Conservation (phyloP, 2,113 vertebrate genomes). For the Aptenodytes patagonicus region DNA sequence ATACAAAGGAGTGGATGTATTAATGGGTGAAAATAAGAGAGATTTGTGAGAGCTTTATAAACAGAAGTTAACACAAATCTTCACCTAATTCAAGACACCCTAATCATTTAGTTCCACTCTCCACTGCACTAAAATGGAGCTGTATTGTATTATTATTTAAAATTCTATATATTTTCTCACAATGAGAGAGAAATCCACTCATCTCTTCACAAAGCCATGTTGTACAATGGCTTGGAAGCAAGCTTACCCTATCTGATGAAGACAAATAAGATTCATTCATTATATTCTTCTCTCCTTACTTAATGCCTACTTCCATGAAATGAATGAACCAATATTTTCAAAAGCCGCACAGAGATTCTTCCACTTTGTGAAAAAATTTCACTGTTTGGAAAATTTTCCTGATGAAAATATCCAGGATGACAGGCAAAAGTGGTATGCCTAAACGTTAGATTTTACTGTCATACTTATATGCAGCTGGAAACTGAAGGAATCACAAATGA, state of each 20-base stretch:
- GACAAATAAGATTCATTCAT: neutral
- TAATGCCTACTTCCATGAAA: neutral
- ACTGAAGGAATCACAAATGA: neutral
- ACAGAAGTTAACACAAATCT: neutral
- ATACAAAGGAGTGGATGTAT: neutral
- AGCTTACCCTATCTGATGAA: neutral
- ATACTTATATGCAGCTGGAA: neutral
- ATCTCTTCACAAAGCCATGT: neutral
- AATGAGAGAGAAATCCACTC: neutral
- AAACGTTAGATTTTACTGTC: neutral
- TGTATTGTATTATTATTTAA: neutral
- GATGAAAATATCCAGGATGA: neutral
- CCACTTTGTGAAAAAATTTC: neutral
- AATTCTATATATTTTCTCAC: neutral
- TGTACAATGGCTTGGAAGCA: neutral
- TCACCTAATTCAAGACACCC: neutral
- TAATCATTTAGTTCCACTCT: neutral
- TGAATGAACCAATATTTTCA: neutral
- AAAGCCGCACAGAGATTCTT: neutral
- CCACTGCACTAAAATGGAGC: neutral
- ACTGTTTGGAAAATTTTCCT: neutral
- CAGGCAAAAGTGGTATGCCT: neutral
- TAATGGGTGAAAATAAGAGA: neutral
- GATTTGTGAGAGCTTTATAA: neutral
- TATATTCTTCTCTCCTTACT: neutral